These are phyloP conservation scores for Telmatherina bonti DNA, from an alignment of 2,797 vertebrate genomes.

Conservation along the genomic window DNA sequence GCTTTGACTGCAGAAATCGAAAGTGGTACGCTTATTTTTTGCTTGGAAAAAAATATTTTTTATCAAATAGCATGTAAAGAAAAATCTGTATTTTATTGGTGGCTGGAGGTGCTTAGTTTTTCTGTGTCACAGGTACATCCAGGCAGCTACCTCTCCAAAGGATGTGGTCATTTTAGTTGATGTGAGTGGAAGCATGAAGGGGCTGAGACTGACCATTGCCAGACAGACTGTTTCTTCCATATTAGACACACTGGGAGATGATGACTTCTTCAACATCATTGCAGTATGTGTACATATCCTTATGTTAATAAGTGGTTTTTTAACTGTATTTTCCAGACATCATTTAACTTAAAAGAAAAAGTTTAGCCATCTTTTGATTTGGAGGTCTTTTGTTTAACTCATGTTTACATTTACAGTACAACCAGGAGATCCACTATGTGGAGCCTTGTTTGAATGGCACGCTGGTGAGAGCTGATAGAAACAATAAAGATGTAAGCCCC, in stretches of 20 bases:
- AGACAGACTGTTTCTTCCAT: conserved; percentile 97
- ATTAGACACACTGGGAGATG: conserved; percentile 95
- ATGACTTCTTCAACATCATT: conserved; percentile 99
- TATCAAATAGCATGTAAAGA: neutral
- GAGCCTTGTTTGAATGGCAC: conserved; percentile 97
- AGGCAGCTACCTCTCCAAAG: conserved; percentile 97
- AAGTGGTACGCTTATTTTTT: conserved; percentile 87
- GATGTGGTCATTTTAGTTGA: conserved; percentile 97
- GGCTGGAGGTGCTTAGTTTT: neutral
- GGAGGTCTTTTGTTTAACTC: conserved; percentile 20
- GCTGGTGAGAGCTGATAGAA: conserved; percentile 94
- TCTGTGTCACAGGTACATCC: conserved; percentile 89
- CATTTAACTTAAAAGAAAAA: neutral
- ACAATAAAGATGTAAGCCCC: conserved; percentile 94
- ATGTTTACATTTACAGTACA: conserved; percentile 85
- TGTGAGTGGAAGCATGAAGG: conserved; percentile 98
- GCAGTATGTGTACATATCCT: conserved; percentile 85
- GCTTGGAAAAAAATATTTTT: neutral
- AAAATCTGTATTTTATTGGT: neutral
- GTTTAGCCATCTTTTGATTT: neutral
- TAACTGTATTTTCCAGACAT: neutral
- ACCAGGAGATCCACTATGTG: conserved; percentile 96
- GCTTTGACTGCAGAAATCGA: conserved; percentile 97
- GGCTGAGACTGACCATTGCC: conserved; percentile 94
- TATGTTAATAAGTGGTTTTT: neutral